These are phyloP conservation scores for Hesperia comma DNA, from an alignment of 2,888 invertebrate genomes.

Conservation along the genomic window DNA sequence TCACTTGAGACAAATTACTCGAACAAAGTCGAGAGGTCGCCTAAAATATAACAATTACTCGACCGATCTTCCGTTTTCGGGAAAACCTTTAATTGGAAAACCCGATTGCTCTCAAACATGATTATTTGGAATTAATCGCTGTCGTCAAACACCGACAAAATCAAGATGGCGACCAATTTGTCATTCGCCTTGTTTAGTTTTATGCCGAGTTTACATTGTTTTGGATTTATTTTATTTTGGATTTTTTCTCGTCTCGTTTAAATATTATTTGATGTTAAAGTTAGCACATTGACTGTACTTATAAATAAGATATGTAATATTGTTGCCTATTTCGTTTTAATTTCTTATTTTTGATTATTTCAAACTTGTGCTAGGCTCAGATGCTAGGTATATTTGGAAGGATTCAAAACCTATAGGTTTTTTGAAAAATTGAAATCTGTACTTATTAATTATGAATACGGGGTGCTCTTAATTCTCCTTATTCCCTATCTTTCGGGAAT, in stretches of 20 bases:
- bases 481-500: too few relatives aligned
- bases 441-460: too few relatives aligned
- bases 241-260: too few relatives aligned
- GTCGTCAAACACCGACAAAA: constrained; percentile 14
- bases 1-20: not conserved
- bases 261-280: too few relatives aligned
- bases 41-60: constrained; percentile 4
- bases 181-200: constrained; percentile 15
- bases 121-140: constrained; percentile 19
- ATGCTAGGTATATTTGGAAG: too few relatives aligned
- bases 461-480: not conserved
- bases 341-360: too few relatives aligned
- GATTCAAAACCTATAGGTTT: too few relatives aligned
- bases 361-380: too few relatives aligned
- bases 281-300: too few relatives aligned
- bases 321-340: too few relatives aligned
- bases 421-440: too few relatives aligned
- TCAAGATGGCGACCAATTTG: constrained; percentile 19
- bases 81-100: constrained; percentile 15
- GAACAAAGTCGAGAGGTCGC: not conserved
- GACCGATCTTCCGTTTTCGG: not conserved
- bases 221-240: not conserved
- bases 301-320: too few relatives aligned
- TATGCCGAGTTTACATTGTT: not conserved
- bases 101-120: constrained; percentile 18